Evolutionary conservation across 2,797 vertebrate species (phyloP).

Genomic region (Phoxinus dragarum): DNA sequence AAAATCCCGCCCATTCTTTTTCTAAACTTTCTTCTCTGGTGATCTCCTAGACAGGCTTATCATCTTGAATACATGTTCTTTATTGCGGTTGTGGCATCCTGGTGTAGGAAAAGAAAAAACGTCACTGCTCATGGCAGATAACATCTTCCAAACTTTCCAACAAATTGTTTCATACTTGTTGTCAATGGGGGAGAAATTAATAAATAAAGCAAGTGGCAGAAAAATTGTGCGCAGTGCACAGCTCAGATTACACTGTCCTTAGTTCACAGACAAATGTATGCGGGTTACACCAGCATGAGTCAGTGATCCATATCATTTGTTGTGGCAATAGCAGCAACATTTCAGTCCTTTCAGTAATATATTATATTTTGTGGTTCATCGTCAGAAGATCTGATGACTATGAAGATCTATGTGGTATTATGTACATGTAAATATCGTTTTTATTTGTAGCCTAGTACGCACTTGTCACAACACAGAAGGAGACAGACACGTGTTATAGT

Average conservation of each 20-base stretch:
- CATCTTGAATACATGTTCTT: not conserved
- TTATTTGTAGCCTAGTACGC: not conserved
- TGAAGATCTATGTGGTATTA: constrained; percentile 16
- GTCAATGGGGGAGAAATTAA: not conserved
- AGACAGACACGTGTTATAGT: too few relatives aligned
- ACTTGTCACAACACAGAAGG: too few relatives aligned
- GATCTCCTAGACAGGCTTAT: not conserved
- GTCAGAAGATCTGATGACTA: constrained; percentile 9
- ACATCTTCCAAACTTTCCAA: constrained; percentile 10
- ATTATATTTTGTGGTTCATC: constrained; percentile 18
- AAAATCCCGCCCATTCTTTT: not conserved
- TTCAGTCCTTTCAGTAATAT: not conserved
- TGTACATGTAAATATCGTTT: constrained; percentile 25
- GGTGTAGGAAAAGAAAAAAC: not conserved
- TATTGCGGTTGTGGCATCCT: not conserved
- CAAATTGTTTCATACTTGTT: not conserved
- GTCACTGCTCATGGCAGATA: not conserved
- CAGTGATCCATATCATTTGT: constrained; percentile 21
- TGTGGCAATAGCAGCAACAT: constrained; percentile 33
- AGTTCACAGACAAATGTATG: not conserved
- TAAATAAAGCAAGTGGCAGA: not conserved
- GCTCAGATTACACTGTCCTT: constrained; percentile 10
- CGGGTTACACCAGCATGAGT: constrained; percentile 11
- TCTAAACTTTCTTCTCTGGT: not conserved
- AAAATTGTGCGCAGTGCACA: not conserved